Evolutionary conservation across 2,113 vertebrate genomes (phyloP).

Genomic region (Indicator maculatus): DNA sequence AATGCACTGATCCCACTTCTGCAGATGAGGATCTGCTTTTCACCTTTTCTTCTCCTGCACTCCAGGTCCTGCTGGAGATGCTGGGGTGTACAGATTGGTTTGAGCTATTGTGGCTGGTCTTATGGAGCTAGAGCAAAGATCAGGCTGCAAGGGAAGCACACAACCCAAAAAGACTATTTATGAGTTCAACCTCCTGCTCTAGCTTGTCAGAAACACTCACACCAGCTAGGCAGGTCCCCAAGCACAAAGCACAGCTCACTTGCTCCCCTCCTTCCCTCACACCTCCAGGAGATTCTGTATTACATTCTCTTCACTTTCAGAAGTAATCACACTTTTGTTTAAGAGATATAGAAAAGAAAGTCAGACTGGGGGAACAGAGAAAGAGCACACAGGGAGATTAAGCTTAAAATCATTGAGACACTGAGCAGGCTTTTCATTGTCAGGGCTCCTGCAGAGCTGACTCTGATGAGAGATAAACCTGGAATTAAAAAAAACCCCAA

Average conservation of each 20-base stretch:
- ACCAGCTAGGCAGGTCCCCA: not conserved
- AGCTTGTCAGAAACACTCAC: not conserved
- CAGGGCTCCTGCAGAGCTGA: not conserved
- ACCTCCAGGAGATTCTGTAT: not conserved
- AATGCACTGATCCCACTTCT: not conserved
- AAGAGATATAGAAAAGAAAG: not conserved
- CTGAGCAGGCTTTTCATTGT: not conserved
- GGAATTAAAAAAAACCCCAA: not conserved
- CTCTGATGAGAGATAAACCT: accelerated
- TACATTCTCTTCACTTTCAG: not conserved
- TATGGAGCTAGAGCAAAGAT: not conserved
- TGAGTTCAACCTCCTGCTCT: not conserved
- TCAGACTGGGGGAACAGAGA: not conserved
- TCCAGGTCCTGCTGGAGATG: not conserved
- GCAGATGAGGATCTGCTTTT: not conserved
- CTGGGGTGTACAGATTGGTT: not conserved
- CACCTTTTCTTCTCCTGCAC: not conserved
- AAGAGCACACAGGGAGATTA: accelerated
- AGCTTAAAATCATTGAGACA: not conserved
- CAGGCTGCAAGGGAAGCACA: not conserved
- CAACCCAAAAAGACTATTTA: not conserved
- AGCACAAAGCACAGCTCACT: not conserved
- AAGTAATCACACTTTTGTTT: not conserved
- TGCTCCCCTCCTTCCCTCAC: not conserved
- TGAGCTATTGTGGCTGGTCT: not conserved